Evolutionary conservation across 2,113 vertebrate species (phyloP), one percentile per base, ranked within the genome.

Genomic region (Lanius ludovicianus): DNA sequence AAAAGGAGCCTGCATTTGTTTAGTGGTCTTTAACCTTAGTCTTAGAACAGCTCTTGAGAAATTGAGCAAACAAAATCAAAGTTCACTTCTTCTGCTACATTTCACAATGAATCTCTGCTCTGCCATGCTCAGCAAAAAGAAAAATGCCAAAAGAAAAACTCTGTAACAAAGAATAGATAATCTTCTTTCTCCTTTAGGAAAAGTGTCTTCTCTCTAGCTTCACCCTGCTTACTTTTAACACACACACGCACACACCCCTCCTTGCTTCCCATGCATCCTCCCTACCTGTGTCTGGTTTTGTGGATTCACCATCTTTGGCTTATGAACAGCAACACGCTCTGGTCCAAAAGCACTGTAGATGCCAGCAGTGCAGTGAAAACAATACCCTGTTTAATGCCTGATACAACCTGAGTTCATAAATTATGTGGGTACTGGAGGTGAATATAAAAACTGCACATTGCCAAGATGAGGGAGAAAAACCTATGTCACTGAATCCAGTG

Each of bases 61-160:
- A 87, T 11, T 35, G 13, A 87, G 30, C 20, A 91, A 84, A 81
- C 35, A 91, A 87, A 94, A 74, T 42, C 13, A 68, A 90, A 90
- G 11, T 31, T 81, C 9, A 1, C 13, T 44, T 49, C 16, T 74
- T 90, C 64, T 89, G 33, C 42, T 79, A 28, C n/a, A 55, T 86
- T 91, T 79, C 44, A 41, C 11, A 6, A 24, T 28, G 20, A 60
- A 78, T n/a, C 60, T 79, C 21, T 68, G 23, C n/a, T 70, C 33
- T 68, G 25, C 15, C 18, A 22, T 37, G 19, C 15, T 84, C 56
- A 65, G 30, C 10, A 78, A 39, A 70, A 69, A 65, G 19, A 50
- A 82, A 83, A 89, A 37, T 41, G 44, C 2, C 13, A 39, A 55
- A 81, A 47, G 33, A 17, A 60, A 87, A 84, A 42, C 7, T 49